Conservation (phyloP, 2,888 invertebrate genomes). For the Congeria kusceri region DNA sequence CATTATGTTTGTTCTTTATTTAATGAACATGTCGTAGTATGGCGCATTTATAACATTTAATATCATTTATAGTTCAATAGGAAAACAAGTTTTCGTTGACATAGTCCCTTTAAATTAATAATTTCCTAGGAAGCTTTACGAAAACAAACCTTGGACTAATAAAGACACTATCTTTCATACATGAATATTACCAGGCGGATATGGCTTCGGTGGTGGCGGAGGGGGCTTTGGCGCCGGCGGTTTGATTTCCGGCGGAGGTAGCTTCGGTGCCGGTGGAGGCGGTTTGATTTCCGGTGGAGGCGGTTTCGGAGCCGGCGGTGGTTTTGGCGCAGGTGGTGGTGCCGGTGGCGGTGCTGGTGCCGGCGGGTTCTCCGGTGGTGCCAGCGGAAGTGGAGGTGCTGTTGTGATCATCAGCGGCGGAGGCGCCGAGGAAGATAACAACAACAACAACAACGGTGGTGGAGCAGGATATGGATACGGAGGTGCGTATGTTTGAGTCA, state of each 20-base stretch:
- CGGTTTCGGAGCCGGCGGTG: slow-evolving; percentile 7
- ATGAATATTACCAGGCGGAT: not conserved
- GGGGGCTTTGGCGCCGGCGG: too few species aligned
- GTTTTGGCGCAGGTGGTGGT: not conserved
- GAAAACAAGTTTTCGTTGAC: too few species aligned
- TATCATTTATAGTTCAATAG: too few species aligned
- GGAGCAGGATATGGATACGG: not conserved
- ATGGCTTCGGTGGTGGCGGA: not conserved
- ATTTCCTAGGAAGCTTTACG: too few species aligned
- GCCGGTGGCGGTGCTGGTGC: not conserved
- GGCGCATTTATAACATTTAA: too few species aligned
- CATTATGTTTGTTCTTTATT: too few species aligned
- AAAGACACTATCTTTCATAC: not conserved
- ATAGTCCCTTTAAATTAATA: too few species aligned
- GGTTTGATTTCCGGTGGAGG: not conserved
- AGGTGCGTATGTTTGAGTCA: not conserved
- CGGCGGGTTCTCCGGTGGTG: not conserved
- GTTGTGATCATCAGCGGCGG: not conserved
- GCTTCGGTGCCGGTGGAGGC: not conserved
- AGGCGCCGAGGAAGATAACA: not conserved
- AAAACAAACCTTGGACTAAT: too few species aligned
- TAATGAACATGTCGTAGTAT: too few species aligned
- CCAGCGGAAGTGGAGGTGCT: not conserved
- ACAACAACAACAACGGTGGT: not conserved
- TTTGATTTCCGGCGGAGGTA: too few species aligned